phyloP scores from a whole-genome alignment of 2,888 invertebrate species.

The Athalia cordata region DNA sequence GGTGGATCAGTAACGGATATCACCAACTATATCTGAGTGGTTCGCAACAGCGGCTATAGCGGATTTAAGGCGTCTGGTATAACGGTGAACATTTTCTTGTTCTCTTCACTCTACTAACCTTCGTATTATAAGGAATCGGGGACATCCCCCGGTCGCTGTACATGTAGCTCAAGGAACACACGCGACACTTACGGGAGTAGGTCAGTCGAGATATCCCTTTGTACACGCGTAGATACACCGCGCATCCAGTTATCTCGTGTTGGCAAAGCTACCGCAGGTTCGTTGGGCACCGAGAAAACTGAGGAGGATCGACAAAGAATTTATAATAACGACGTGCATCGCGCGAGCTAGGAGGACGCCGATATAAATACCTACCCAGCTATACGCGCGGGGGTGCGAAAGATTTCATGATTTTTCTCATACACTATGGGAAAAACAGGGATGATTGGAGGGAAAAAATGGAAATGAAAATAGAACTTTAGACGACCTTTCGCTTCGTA shows the following conservation, averaged over 20 bases:
- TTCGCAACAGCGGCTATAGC: background rate
- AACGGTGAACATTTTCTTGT: conserved; percentile 11
- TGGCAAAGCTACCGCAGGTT: too few species aligned
- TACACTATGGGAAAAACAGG: too few species aligned
- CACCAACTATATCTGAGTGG: conserved; percentile 29
- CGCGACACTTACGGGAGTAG: conserved; percentile 27
- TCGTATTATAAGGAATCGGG: background rate
- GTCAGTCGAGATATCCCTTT: conserved; percentile 41
- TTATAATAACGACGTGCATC: background rate
- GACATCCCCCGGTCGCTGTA: background rate
- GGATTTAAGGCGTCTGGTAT: too few species aligned
- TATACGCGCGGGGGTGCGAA: too few species aligned
- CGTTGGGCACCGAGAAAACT: background rate
- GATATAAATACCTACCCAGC: background rate
- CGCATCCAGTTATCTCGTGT: conserved; percentile 29
- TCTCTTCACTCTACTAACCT: background rate
- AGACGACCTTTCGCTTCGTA: too few species aligned
- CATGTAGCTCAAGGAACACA: background rate
- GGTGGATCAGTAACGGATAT: conserved; percentile 33
- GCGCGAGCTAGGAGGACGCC: background rate
- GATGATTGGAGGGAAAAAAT: too few species aligned
- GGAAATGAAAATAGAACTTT: too few species aligned
- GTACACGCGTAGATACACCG: conserved; percentile 14
- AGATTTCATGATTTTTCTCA: background rate
- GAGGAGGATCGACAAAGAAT: conserved; percentile 4